Conservation (phyloP, 2,888 invertebrate species). For the Ectemnius cavifrons region DNA sequence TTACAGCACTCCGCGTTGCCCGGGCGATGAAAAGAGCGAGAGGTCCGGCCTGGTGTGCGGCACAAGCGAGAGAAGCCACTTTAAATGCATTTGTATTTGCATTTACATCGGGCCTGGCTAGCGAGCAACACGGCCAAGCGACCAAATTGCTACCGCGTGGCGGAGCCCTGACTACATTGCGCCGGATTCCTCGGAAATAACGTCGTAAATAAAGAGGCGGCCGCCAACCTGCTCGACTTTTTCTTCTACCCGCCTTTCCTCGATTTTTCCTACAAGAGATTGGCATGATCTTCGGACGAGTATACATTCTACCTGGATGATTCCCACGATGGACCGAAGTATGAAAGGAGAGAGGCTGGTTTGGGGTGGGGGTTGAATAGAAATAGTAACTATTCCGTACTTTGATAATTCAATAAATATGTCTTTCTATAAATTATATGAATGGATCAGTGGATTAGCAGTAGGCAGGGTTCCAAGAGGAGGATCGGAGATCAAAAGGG, state of each 20-base stretch:
- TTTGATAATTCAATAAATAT: no score
- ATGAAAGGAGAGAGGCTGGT: no score
- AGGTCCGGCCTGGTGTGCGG: constrained; percentile 7
- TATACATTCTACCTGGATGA: no score
- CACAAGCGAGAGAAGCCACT: constrained; percentile 34
- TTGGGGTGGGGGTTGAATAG: no score
- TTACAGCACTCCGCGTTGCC: constrained; percentile 45
- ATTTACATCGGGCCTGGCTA: constrained; percentile 64
- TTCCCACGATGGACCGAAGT: no score
- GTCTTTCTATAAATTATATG: no score
- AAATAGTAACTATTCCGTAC: no score
- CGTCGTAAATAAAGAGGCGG: constrained; percentile 58
- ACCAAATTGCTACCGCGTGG: constrained; percentile 61
- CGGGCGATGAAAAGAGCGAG: constrained; percentile 8
- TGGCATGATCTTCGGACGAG: no score
- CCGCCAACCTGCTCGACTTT: constrained; percentile 21
- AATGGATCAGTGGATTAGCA: not conserved
- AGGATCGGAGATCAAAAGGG: not conserved
- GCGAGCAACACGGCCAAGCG: constrained; percentile 55
- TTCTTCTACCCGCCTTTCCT: constrained; percentile 24
- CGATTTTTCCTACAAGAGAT: not conserved
- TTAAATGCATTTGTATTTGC: constrained; percentile 68
- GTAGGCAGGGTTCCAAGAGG: not conserved
- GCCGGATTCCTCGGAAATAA: constrained; percentile 60
- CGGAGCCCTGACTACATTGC: constrained; percentile 26